These are phyloP conservation scores for Ichneumoninae sp. DNA, from an alignment of 2,888 invertebrate genomes.

Conservation along the genomic window DNA sequence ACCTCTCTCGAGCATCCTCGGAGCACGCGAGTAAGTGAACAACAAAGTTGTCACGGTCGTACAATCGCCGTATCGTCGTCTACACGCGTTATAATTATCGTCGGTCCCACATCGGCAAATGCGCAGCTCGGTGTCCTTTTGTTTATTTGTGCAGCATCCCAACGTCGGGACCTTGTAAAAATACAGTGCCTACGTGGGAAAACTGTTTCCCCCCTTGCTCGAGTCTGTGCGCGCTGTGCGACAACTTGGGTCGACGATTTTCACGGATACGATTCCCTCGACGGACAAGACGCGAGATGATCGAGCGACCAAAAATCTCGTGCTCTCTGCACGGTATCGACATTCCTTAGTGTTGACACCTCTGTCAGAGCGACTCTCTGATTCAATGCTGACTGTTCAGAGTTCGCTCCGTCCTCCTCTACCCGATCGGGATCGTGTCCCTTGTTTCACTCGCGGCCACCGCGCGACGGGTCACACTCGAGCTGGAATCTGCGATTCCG, in stretches of 20 bases:
- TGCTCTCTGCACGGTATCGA: constrained; percentile 76
- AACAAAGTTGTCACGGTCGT: constrained; percentile 41
- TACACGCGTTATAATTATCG: no score
- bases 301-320: constrained; percentile 69
- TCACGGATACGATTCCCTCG: not conserved
- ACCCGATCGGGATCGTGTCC: constrained; percentile 33
- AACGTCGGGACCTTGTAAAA: constrained; percentile 71
- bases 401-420: constrained; percentile 51
- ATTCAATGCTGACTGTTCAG: constrained; percentile 51
- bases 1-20: constrained; percentile 20
- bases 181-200: constrained; percentile 68
- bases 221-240: not conserved
- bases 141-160: constrained; percentile 79
- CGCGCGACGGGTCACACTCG: not conserved
- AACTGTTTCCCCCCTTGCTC: constrained; percentile 31
- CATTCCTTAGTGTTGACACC: constrained; percentile 83
- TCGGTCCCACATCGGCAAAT: constrained; percentile 34
- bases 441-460: constrained; percentile 5
- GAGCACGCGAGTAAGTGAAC: constrained; percentile 56
- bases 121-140: constrained; percentile 72
- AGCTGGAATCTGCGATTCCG: not conserved
- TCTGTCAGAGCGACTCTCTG: constrained; percentile 48
- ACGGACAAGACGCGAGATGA: constrained; percentile 5
- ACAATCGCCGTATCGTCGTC: not conserved
- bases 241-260: not conserved